Percentiles rank a stretch among this genome's conserved stretches.
Evolutionary conservation across 1,140 invertebrate species (phyloP).

Genomic region (Scaptodrosophila lebanonensis): DNA sequence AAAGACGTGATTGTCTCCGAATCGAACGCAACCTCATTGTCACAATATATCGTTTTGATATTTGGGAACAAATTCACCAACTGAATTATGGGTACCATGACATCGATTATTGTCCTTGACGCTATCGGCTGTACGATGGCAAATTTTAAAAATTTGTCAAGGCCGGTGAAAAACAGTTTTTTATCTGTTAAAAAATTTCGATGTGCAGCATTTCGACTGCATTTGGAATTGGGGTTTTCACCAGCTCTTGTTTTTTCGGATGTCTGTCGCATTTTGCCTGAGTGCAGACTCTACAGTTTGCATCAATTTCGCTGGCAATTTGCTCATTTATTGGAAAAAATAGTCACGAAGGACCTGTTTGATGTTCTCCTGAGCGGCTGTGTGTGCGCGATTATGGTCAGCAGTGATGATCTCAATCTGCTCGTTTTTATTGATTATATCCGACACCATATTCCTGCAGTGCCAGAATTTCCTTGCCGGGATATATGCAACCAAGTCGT

Average conservation of each 20-base stretch:
- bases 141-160: constrained; percentile 32
- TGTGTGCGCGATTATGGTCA: constrained; percentile 17
- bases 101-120: constrained; percentile 17
- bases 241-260: constrained; percentile 18
- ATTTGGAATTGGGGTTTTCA: constrained; percentile 15
- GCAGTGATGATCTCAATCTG: constrained; percentile 13
- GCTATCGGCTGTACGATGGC: constrained; percentile 14
- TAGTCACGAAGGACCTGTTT: too few relatives aligned
- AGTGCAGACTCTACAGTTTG: too few relatives aligned
- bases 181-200: constrained; percentile 22
- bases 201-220: constrained; percentile 22
- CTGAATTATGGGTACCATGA: constrained; percentile 3
- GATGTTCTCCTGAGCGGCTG: too few relatives aligned
- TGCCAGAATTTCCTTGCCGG: constrained; percentile 16
- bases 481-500: constrained; percentile 11
- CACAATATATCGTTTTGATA: constrained; percentile 21
- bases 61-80: constrained; percentile 19
- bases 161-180: constrained; percentile 17
- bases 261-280: too few relatives aligned
- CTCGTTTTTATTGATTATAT: constrained; percentile 5
- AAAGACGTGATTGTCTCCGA: constrained; percentile 17
- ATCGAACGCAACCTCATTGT: constrained; percentile 26
- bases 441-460: constrained; percentile 11
- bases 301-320: too few relatives aligned
- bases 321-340: too few relatives aligned